Evolutionary conservation across 92 coral and sea anemone species (phyloP), one percentile per base, ranked within the genome.

Genomic region (Bergia sp.): DNA sequence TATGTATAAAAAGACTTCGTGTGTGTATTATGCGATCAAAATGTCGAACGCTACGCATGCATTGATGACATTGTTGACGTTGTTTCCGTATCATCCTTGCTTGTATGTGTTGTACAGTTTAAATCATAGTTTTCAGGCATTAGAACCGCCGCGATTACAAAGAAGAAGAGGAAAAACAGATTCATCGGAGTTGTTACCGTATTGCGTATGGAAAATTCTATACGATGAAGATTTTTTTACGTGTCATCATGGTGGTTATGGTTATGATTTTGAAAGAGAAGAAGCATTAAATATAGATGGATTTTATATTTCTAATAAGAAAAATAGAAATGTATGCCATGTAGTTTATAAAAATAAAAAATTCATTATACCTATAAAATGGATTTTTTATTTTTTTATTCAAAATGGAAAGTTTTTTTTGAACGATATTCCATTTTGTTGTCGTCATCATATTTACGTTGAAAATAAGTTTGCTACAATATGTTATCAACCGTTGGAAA

Each of bases 11-110:
- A 23, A 20, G 37, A 23, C 73, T 66, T 18, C 16, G 73, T 18
- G n/a, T 66, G n/a, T 66, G 23, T 66, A 66, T 23, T 66, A 66
- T 18, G 73, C 73, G 73, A 66, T 66, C 73, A 66, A 66, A 23
- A 66, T 66, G 73, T 66, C 8, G 75, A 81, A 88, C 66, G 83
- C 61, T 23, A 67, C 87, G 21, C 55, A 29, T 29, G 29, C 29
- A 29, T 29, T 29, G 55, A 49, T 49, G 6, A 49, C 55, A 49
- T 49, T 12, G 8, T 49, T 12, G 12, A 0, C 8, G 55, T 66
- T 66, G 73, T 18, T 66, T 15, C 73, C 37, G 73, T 66, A 66
- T 66, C 29, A 29, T 29, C 29, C 29, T 29, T 29, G 29, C 29
- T 29, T 29, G 29, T 29, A 29, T 29, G 29, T 29, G 29, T 29